A percentile compares a stretch with the other conserved stretches of the same genome.
phyloP scores from a whole-genome alignment of 1,140 invertebrate species.

The Brachionus koreanus region DNA sequence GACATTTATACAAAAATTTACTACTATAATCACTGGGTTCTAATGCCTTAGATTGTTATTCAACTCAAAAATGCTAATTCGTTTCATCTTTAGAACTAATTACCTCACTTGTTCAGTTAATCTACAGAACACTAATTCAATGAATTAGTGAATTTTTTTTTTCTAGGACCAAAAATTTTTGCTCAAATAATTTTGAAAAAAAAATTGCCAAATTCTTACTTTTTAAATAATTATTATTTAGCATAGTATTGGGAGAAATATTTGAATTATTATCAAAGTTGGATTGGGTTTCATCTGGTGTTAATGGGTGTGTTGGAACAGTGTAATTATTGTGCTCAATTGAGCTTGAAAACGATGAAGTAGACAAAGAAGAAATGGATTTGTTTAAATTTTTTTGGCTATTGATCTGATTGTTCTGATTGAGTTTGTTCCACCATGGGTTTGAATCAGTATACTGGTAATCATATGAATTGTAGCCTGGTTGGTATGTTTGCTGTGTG shows the following conservation, averaged over 20 bases:
- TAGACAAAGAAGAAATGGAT: slow-evolving; percentile 12
- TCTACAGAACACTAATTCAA: not conserved
- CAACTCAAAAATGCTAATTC: not conserved
- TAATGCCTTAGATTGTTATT: not conserved
- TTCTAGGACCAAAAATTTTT: too few species aligned
- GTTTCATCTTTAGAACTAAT: not conserved
- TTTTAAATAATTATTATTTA: not conserved
- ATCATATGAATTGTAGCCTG: not conserved
- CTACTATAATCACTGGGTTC: not conserved
- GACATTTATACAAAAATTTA: not conserved
- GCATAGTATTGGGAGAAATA: not conserved
- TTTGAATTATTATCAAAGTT: not conserved
- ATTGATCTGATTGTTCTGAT: not conserved
- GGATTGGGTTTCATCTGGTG: slow-evolving; percentile 10
- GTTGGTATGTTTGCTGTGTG: not conserved
- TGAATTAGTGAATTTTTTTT: too few species aligned
- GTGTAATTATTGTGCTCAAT: not conserved
- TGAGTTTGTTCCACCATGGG: not conserved
- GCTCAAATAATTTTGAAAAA: too few species aligned
- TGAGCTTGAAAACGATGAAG: slow-evolving; percentile 16
- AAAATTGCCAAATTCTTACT: not conserved
- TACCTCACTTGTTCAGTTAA: not conserved
- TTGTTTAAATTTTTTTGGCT: slow-evolving; percentile 12
- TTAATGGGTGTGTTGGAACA: not conserved
- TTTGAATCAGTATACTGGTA: not conserved